These are phyloP conservation scores for Lochmaea crataegi DNA, from an alignment of 2,888 invertebrate species.

Conservation along the genomic window DNA sequence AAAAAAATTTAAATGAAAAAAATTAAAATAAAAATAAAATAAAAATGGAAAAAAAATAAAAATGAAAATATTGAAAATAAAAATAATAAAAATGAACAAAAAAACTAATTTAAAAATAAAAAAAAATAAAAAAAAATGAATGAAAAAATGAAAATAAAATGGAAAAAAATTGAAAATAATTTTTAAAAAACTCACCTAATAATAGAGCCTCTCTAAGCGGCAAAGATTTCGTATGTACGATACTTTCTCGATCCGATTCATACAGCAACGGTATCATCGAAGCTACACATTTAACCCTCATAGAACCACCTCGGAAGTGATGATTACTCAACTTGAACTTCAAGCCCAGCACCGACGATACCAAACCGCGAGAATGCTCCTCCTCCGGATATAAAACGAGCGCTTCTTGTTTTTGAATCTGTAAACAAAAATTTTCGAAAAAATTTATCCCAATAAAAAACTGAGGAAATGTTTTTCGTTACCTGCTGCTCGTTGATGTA, in stretches of 20 bases:
- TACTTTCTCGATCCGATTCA: slow-evolving; percentile 71
- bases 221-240: slow-evolving; percentile 69
- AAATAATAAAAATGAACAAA: too few relatives aligned
- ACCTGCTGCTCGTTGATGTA: slow-evolving; percentile 84
- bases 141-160: too few relatives aligned
- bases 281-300: slow-evolving; percentile 73
- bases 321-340: slow-evolving; percentile 68
- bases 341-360: slow-evolving; percentile 71
- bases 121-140: too few relatives aligned
- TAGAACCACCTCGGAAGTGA: slow-evolving; percentile 71
- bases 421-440: slow-evolving; percentile 48
- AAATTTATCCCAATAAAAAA: too few relatives aligned
- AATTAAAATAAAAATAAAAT: too few relatives aligned
- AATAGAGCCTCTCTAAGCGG: slow-evolving; percentile 71
- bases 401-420: slow-evolving; percentile 68
- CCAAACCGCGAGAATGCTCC: slow-evolving; percentile 70
- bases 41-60: too few relatives aligned
- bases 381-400: slow-evolving; percentile 69
- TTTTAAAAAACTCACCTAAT: slow-evolving; percentile 67
- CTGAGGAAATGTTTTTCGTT: too few relatives aligned
- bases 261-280: slow-evolving; percentile 72
- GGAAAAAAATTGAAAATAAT: slow-evolving; percentile 22
- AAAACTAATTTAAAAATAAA: too few relatives aligned
- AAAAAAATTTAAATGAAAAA: too few relatives aligned
- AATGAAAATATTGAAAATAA: too few relatives aligned